A percentile compares a stretch with the other conserved stretches of the same genome.
Evolutionary conservation across 1,140 invertebrate genomes (phyloP).

Genomic region (Forficula auricularia): DNA sequence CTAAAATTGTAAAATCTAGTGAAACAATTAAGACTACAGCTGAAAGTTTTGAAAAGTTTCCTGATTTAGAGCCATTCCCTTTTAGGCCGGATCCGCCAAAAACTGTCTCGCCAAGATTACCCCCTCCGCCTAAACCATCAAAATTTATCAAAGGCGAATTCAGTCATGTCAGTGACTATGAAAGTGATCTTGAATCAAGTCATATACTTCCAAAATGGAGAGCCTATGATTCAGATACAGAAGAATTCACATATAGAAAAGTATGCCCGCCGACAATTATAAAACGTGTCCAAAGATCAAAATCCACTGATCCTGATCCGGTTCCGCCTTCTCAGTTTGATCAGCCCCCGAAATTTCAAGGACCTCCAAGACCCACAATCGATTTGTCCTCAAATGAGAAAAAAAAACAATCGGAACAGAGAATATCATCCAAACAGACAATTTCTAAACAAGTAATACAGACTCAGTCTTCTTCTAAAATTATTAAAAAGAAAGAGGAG

Average conservation of each 20-base stretch:
- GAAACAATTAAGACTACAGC: conserved; percentile 18
- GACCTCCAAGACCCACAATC: conserved; percentile 29
- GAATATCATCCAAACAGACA: conserved; percentile 2
- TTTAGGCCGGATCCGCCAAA: conserved; percentile 26
- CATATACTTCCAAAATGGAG: conserved; percentile 38
- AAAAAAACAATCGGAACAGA: conserved; percentile 1
- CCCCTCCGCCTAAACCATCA: conserved; percentile 34
- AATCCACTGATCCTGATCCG: conserved; percentile 35
- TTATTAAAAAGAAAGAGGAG: conserved; percentile 15
- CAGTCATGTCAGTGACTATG: conserved; percentile 45
- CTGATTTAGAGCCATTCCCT: conserved; percentile 33
- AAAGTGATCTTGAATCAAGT: conserved; percentile 42
- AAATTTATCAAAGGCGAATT: conserved; percentile 41
- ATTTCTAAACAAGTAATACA: conserved; percentile 6
- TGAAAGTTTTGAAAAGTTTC: conserved; percentile 28
- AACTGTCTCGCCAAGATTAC: conserved; percentile 19
- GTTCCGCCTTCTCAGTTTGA: conserved; percentile 39
- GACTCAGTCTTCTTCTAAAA: neutral
- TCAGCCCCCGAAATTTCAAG: conserved; percentile 29
- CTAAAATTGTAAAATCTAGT: conserved; percentile 7
- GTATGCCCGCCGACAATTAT: conserved; percentile 30
- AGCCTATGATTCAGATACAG: conserved; percentile 44
- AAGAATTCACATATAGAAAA: conserved; percentile 33
- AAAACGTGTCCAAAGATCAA: conserved; percentile 24
- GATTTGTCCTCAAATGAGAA: conserved; percentile 6